phyloP scores from a whole-genome alignment of 2,113 vertebrate genomes.

The Paedocypris sp. region DNA sequence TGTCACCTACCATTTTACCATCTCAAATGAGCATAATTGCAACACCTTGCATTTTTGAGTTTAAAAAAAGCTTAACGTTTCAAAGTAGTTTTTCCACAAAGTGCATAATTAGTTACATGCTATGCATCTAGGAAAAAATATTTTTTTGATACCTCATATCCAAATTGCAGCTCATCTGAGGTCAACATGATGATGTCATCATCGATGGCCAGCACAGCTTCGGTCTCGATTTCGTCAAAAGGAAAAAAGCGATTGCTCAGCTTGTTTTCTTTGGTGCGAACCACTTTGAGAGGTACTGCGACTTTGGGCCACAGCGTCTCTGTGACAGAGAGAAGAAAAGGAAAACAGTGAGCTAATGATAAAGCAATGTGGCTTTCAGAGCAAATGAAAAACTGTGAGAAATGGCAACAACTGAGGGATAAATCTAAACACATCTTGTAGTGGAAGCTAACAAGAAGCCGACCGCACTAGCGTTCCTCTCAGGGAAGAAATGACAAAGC shows the following conservation, averaged over 20 bases:
- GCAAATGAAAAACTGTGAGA: conserved; percentile 33
- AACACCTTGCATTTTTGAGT: too few relatives aligned
- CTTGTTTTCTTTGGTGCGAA: conserved; percentile 91
- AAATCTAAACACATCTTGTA: conserved; percentile 36
- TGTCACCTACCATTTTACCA: too few relatives aligned
- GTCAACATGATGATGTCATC: conserved; percentile 99
- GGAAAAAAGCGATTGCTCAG: conserved; percentile 98
- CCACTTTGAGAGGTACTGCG: conserved; percentile 84
- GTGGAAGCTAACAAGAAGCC: conserved; percentile 48
- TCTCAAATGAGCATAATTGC: too few relatives aligned
- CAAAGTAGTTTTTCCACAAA: too few relatives aligned
- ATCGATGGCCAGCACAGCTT: conserved; percentile 91
- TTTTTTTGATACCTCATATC: conserved; percentile 79
- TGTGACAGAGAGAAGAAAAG: conserved; percentile 35
- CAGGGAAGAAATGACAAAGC: conserved; percentile 42
- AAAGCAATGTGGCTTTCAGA: neutral
- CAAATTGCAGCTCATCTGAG: conserved; percentile 94
- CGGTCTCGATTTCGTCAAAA: conserved; percentile 92
- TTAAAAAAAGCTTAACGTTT: too few relatives aligned
- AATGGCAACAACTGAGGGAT: conserved; percentile 32
- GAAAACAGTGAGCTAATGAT: conserved; percentile 3
- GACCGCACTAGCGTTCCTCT: conserved; percentile 47
- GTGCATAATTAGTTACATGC: too few relatives aligned
- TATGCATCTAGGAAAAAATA: neutral
- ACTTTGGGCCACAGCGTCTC: conserved; percentile 95